A percentile compares a stretch with the other conserved stretches of the same genome.
Conservation (phyloP, 2,797 vertebrate species). For the Acrocephalus scirpaceus region DNA sequence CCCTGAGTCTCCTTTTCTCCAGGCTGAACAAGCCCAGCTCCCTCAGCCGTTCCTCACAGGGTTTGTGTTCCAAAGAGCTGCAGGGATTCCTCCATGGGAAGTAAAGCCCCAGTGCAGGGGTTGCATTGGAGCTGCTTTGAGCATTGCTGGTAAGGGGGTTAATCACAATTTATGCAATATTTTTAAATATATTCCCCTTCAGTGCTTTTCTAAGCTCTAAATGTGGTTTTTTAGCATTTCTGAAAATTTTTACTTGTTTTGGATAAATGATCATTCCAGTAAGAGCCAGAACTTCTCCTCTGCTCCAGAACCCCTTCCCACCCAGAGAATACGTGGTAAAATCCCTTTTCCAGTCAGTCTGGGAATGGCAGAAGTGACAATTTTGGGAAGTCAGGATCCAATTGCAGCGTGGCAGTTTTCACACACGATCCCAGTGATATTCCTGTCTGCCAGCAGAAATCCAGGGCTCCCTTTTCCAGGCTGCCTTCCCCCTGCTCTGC, state of each 20-base stretch:
- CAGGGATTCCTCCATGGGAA: not conserved
- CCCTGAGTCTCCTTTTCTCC: too few species aligned
- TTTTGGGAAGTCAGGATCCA: not conserved
- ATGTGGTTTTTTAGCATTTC: not conserved
- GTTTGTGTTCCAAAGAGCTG: too few species aligned
- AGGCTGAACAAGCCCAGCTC: too few species aligned
- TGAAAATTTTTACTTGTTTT: not conserved
- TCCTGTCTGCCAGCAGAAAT: not conserved
- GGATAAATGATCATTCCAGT: not conserved
- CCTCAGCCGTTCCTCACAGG: too few species aligned
- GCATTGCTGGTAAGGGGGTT: accelerated
- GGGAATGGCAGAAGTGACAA: not conserved
- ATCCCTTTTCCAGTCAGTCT: not conserved
- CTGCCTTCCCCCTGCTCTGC: conserved; percentile 16
- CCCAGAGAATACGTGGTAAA: accelerated
- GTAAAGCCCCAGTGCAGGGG: accelerated
- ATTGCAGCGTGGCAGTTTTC: not conserved
- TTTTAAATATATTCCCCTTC: not conserved
- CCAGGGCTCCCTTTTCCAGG: not conserved
- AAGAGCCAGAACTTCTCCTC: not conserved
- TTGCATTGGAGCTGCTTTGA: not conserved
- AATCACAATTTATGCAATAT: accelerated
- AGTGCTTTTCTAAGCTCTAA: not conserved
- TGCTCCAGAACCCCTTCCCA: accelerated
- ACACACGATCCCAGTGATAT: not conserved